Evolutionary conservation across 2,888 invertebrate genomes (phyloP).

Genomic region (Furcula furcula): DNA sequence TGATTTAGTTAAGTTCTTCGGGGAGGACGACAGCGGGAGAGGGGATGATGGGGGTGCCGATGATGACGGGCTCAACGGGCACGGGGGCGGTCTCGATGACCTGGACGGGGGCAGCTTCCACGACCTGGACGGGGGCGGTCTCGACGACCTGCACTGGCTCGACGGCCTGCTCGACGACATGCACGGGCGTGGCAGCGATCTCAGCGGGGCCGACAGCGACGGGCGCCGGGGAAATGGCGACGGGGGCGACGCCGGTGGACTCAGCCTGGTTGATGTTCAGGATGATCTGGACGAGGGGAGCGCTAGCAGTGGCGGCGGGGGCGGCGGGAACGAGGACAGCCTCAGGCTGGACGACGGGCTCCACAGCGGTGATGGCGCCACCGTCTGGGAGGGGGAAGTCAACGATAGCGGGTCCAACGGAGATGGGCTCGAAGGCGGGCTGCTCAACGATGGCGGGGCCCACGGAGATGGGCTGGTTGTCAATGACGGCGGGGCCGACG

Average conservation of each 20-base stretch:
- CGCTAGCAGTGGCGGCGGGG: conserved; percentile 1
- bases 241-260: too few relatives aligned
- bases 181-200: conserved; percentile 10
- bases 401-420: too few relatives aligned
- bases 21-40: conserved; percentile 33
- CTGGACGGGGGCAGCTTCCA: conserved; percentile 16
- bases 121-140: conserved; percentile 1
- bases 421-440: too few relatives aligned
- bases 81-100: conserved; percentile 13
- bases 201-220: conserved; percentile 7
- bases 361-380: too few relatives aligned
- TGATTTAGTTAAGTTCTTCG: conserved; percentile 20
- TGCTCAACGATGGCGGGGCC: conserved; percentile 12
- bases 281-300: too few relatives aligned
- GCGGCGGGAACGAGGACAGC: too few relatives aligned
- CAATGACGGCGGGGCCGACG: conserved; percentile 1
- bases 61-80: conserved; percentile 21
- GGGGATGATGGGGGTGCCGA: conserved; percentile 29
- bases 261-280: too few relatives aligned
- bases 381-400: too few relatives aligned
- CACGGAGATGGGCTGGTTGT: background rate
- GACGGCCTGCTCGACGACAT: conserved; percentile 13
- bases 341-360: too few relatives aligned
- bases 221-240: too few relatives aligned
- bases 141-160: conserved; percentile 11